Evolutionary conservation across 2,888 invertebrate species (phyloP), one percentile per base, ranked within the genome.

Genomic region (Laothoe populi): DNA sequence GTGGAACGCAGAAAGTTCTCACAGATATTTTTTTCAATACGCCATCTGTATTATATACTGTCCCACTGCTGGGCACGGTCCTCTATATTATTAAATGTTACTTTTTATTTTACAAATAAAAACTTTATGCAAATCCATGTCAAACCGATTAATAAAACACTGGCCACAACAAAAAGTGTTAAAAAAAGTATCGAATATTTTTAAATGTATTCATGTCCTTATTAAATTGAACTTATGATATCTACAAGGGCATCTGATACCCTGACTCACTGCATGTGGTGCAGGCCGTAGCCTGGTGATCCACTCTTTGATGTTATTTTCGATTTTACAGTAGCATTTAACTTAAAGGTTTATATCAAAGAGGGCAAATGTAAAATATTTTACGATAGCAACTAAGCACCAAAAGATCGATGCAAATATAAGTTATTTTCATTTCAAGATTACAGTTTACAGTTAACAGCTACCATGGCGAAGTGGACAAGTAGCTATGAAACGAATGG

Each of bases 231-330:
- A 46, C 46, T 46, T 24, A 23, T 31, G 21, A 53, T 11, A 53
- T 35, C 16, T 35, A 53, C 26, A 53, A 53, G 53, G 53, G 53
- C 35, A 53, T 19, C 11, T 19, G 19, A 53, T 53, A 53, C 35
- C 53, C 19, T 53, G 53, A 53, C 31, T 16, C 35, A 5, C 38
- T 16, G 10, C 19, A 19, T 53, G 7, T 38, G 38, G 38, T 8
- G 31, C 38, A 38, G 38, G 38, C 38, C 11, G 44, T 19, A 44
- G 19, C 44, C 44, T 44, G 35, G 31, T 35, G 31, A 46, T 46
- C 46, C 23, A 31, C 31, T 31, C 49, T 53, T 53, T 53, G 53
- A 53, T 53, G 53, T 53, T 53, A 53, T 53, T 53, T 53, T 31
- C 4, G 53, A 35, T 31, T 46, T 53, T 31, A 16, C 53, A 11